Evolutionary conservation across 2,113 vertebrate species (phyloP), one percentile per base, ranked within the genome.

Genomic region (Ceyx margarethae): DNA sequence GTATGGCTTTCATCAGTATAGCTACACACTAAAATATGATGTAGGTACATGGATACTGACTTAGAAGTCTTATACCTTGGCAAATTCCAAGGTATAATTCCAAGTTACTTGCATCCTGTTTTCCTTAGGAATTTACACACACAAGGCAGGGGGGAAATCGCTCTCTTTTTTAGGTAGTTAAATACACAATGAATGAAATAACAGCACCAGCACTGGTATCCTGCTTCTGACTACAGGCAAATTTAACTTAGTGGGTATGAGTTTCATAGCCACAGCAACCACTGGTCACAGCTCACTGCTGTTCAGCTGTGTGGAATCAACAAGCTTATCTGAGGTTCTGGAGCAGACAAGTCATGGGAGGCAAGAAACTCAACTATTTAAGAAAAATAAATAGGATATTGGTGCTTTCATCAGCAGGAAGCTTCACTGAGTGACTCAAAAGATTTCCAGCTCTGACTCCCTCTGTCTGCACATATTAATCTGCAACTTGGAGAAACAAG

Each of bases 211-310:
- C 20, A 21, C 0, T 23, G 33, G 9, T 40, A 19, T 60, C 71
- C 73, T 75, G 22, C 28, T 87, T 21, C 33, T 76, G 37, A 72
- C 13, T n/a, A 31, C 0, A 0, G 6, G 45, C 13, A 15, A 69
- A 89, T 4, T 43, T 12, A 28, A 28, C n/a, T 74, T 54, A 54
- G 6, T 21, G 11, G 33, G 57, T 51, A 10, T 29, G 22, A 43
- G 25, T 37, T 69, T 42, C 43, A 4, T 10, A 61, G 29, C 19
- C 11, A 18, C 10, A 62, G 20, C 23, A 31, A 26, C 6, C 7
- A 25, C 57, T 71, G 26, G 28, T 51, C 40, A 19, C 3, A 72
- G 53, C 33, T 66, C 20, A 67, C 26, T 10, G 3, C 20, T 81
- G 15, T 11, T 60, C 35, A 60, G 69, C 45, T 72, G 31, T 2